Conservation (phyloP, 1,140 invertebrate genomes). For the Ceratosolen fusciceps region DNA sequence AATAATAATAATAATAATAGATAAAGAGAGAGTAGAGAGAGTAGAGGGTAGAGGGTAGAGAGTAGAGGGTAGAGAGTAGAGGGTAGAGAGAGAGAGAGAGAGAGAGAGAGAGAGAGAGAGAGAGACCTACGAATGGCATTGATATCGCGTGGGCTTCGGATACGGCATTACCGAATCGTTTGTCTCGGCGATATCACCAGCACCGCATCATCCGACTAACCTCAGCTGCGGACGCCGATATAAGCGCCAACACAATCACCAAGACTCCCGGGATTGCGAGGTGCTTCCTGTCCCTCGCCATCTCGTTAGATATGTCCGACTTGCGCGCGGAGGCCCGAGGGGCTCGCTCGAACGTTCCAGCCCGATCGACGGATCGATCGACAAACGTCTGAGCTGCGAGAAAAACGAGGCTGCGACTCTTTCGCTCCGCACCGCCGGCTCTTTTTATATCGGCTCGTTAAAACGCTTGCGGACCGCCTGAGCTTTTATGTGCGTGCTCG, state of each 20-base stretch:
- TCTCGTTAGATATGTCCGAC: background rate
- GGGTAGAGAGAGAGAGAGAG: no score
- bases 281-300: conserved; percentile 5
- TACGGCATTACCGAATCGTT: conserved; percentile 9
- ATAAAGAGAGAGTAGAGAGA: no score
- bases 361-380: conserved; percentile 27
- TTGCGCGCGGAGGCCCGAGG: conserved; percentile 15
- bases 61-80: no score
- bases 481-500: conserved; percentile 1
- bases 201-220: conserved; percentile 17
- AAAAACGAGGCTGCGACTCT: conserved; percentile 26
- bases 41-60: no score
- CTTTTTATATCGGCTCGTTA: conserved; percentile 38
- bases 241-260: conserved; percentile 28
- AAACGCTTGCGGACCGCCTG: conserved; percentile 8
- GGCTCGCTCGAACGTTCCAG: conserved; percentile 30
- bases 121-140: no score
- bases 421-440: conserved; percentile 15
- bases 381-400: conserved; percentile 25
- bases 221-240: conserved; percentile 17
- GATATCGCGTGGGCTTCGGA: background rate
- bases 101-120: no score
- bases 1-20: no score
- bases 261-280: background rate
- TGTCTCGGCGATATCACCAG: conserved; percentile 1